Percentiles rank a stretch among this genome's conserved stretches.
Conservation (phyloP, 2,888 invertebrate genomes). For the Eustalomyia histrio region DNA sequence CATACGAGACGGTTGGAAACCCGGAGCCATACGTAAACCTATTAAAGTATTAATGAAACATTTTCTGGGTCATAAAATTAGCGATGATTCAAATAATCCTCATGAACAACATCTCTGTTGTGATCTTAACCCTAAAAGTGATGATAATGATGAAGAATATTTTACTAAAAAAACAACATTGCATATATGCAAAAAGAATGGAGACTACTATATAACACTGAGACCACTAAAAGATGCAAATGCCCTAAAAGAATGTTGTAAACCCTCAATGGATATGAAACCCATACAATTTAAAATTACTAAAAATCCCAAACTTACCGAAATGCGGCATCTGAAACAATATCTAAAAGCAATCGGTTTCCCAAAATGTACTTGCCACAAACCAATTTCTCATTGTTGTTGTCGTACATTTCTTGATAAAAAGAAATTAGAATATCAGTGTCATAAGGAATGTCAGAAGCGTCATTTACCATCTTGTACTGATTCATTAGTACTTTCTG, state of each 20-base stretch:
- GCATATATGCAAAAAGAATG: constrained; percentile 84
- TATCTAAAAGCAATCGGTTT: constrained; percentile 81
- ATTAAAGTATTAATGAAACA: constrained; percentile 77
- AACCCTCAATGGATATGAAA: constrained; percentile 85
- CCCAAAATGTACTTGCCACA: constrained; percentile 81
- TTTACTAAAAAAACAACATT: constrained; percentile 81
- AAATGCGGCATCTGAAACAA: constrained; percentile 81
- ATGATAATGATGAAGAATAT: constrained; percentile 58
- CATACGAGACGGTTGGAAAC: constrained; percentile 74
- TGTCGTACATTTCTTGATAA: constrained; percentile 77
- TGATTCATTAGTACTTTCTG: constrained; percentile 73
- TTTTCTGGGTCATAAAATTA: constrained; percentile 75
- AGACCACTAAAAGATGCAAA: constrained; percentile 84
- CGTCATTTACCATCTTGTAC: constrained; percentile 69
- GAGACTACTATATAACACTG: constrained; percentile 84
- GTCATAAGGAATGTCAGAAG: constrained; percentile 79
- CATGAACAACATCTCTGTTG: constrained; percentile 71
- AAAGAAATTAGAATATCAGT: constrained; percentile 80
- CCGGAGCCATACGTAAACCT: constrained; percentile 76
- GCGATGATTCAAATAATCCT: constrained; percentile 67
- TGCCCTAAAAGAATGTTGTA: constrained; percentile 82
- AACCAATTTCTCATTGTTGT: constrained; percentile 78
- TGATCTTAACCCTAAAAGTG: constrained; percentile 68
- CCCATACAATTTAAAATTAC: constrained; percentile 85
- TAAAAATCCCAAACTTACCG: constrained; percentile 81